Conservation (phyloP, 2,797 vertebrate species). For the Melopsittacus undulatus region DNA sequence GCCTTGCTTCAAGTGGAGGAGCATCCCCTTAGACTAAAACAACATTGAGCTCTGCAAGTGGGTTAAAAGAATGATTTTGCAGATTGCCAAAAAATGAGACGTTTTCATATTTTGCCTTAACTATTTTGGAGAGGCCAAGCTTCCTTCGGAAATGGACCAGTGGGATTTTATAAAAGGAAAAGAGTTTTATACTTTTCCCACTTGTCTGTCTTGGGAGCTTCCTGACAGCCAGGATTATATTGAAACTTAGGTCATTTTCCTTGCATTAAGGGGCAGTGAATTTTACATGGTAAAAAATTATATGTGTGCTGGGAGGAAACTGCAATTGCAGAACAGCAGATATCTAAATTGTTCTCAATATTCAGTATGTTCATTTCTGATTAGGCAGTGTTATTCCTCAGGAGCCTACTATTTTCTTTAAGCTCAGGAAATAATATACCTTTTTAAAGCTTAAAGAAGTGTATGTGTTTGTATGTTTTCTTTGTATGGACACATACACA, state of each 20-base stretch:
- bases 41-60: background rate
- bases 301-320: background rate
- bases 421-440: background rate
- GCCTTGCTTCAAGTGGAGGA: slow-evolving; percentile 9
- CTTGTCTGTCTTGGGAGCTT: slow-evolving; percentile 4
- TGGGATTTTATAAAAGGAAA: slow-evolving; percentile 10
- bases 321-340: background rate
- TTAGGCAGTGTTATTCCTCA: background rate
- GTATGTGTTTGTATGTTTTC: background rate
- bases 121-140: background rate
- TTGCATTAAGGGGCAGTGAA: slow-evolving; percentile 16
- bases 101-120: slow-evolving; percentile 38
- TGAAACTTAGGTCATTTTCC: slow-evolving; percentile 36
- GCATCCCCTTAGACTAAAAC: slow-evolving; percentile 17
- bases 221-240: slow-evolving; percentile 3
- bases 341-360: background rate
- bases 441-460: background rate
- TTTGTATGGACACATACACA: background rate
- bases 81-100: background rate
- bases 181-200: slow-evolving; percentile 4
- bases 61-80: slow-evolving; percentile 4
- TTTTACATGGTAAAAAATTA: slow-evolving; percentile 19
- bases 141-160: background rate
- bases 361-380: background rate
- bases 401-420: background rate